phyloP scores from a whole-genome alignment of 2,113 vertebrate species.

The Speoplatyrhinus poulsoni region DNA sequence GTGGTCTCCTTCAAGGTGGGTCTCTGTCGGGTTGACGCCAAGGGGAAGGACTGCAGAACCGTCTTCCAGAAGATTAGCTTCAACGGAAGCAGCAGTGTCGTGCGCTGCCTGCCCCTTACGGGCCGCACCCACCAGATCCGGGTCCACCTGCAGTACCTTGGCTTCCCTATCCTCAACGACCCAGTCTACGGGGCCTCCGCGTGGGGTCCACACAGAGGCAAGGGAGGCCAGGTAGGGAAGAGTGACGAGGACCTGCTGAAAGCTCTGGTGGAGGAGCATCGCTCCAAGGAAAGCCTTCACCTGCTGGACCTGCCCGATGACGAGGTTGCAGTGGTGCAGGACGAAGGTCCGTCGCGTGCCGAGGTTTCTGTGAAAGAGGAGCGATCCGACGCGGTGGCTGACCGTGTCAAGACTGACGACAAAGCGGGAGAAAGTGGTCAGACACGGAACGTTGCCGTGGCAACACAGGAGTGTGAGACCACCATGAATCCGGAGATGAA shows the following conservation, averaged over 20 bases:
- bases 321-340: slow-evolving; percentile 16
- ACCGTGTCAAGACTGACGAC: neutral
- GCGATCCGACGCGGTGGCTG: neutral
- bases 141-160: slow-evolving; percentile 94
- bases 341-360: neutral
- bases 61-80: slow-evolving; percentile 90
- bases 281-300: slow-evolving; percentile 82
- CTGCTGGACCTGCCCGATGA: slow-evolving; percentile 74
- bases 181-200: slow-evolving; percentile 94
- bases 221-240: slow-evolving; percentile 80
- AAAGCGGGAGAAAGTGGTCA: neutral
- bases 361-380: neutral
- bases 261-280: slow-evolving; percentile 86
- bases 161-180: slow-evolving; percentile 92
- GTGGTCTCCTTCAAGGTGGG: slow-evolving; percentile 96
- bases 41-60: slow-evolving; percentile 87
- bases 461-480: neutral
- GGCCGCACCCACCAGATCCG: slow-evolving; percentile 97
- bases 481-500: neutral
- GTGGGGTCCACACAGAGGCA: slow-evolving; percentile 88
- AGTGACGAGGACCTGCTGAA: slow-evolving; percentile 86
- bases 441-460: neutral
- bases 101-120: slow-evolving; percentile 86
- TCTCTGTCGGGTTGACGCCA: slow-evolving; percentile 89
- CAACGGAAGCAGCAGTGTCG: slow-evolving; percentile 87